phyloP scores from a whole-genome alignment of 35 echinoderm and acorn worm genomes.

The Holothuria glaberrima region DNA sequence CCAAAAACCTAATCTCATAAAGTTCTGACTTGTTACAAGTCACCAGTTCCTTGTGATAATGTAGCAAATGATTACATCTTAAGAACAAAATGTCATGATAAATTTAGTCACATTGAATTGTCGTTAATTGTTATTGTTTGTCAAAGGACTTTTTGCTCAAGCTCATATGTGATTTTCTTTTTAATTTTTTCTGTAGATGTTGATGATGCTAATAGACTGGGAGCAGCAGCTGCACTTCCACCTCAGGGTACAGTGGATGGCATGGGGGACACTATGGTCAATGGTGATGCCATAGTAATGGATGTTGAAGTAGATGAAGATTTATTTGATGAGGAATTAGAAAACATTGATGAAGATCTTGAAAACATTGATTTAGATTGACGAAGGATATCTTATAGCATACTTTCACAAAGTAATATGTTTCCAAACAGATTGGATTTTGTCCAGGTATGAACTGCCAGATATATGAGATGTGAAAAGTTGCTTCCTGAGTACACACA shows the following conservation, averaged over 20 bases:
- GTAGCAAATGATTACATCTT: no score
- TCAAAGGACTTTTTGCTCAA: no score
- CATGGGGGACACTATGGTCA: conserved; percentile 56
- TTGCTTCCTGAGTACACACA: no score
- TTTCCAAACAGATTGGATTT: no score
- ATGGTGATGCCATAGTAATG: conserved; percentile 55
- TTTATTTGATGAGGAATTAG: conserved; percentile 89
- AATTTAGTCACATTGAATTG: background rate
- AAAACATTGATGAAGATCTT: conserved; percentile 85
- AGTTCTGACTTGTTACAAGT: no score
- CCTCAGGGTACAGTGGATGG: conserved; percentile 54
- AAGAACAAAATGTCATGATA: no score
- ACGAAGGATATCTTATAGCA: conserved; percentile 3
- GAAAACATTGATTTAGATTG: conserved; percentile 83
- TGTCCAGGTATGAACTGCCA: no score
- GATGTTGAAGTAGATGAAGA: conserved; percentile 96
- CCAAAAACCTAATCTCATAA: no score
- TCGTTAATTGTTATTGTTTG: background rate
- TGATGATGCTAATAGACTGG: conserved; percentile 87
- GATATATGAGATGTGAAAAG: no score
- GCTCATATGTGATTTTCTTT: background rate
- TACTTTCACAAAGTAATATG: no score
- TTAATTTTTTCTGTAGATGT: conserved; percentile 63
- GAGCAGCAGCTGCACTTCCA: conserved; percentile 84
- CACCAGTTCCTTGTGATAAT: no score